Percentiles rank a stretch among this genome's conserved stretches.
These are phyloP conservation scores for Rhabditoides inermis DNA, from an alignment of 2,888 invertebrate species.

Conservation along the genomic window DNA sequence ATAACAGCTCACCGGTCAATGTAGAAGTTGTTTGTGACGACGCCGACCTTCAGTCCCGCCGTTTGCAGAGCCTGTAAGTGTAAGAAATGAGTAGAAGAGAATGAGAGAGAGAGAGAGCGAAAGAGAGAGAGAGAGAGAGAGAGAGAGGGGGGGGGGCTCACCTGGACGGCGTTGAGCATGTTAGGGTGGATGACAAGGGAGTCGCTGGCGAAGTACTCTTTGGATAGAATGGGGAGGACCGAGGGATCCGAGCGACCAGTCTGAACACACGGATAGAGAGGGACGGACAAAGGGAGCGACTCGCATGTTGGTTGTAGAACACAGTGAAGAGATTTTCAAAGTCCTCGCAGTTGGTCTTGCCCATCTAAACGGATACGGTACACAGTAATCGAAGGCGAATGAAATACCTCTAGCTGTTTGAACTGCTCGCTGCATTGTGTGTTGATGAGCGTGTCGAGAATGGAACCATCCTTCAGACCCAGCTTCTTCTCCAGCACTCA, in stretches of 20 bases:
- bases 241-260: neutral
- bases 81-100: neutral
- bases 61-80: constrained; percentile 43
- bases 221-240: too few relatives aligned
- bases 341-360: constrained; percentile 19
- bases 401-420: too few relatives aligned
- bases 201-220: too few relatives aligned
- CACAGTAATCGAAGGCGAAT: too few relatives aligned
- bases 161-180: constrained; percentile 10
- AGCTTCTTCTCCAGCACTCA: constrained; percentile 46
- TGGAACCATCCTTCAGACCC: constrained; percentile 45
- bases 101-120: neutral
- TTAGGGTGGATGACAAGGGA: constrained; percentile 5
- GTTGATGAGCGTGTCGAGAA: constrained; percentile 48
- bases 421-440: too few relatives aligned
- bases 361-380: too few relatives aligned
- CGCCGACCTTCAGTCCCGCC: constrained; percentile 54
- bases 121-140: neutral
- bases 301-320: constrained; percentile 53
- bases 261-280: constrained; percentile 45
- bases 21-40: constrained; percentile 56
- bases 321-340: constrained; percentile 53
- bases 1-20: constrained; percentile 39
- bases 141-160: neutral
- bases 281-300: constrained; percentile 53